Evolutionary conservation across 2,888 invertebrate species (phyloP).

Genomic region (Alloplasta piceator): DNA sequence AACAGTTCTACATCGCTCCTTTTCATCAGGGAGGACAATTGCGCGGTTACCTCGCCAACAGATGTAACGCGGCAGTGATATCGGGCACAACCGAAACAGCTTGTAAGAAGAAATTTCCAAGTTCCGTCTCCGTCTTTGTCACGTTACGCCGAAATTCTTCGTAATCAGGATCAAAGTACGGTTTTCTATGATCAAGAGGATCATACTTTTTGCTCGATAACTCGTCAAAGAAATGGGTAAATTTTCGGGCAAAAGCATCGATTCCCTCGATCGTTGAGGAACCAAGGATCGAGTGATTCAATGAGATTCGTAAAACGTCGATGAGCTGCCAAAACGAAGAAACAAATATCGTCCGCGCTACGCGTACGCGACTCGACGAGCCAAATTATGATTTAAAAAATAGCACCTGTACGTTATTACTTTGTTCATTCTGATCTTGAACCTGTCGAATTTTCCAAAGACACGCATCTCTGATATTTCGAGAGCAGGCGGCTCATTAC

Average conservation of each 20-base stretch:
- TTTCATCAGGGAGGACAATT: too few relatives aligned
- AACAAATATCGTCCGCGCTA: too few relatives aligned
- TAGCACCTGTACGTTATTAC: constrained; percentile 79
- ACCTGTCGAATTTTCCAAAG: constrained; percentile 94
- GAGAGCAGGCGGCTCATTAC: constrained; percentile 83
- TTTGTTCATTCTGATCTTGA: constrained; percentile 90
- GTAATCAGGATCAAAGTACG: constrained; percentile 91
- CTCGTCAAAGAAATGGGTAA: constrained; percentile 87
- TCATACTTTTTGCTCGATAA: constrained; percentile 91
- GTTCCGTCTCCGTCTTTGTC: constrained; percentile 88
- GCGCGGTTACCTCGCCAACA: constrained; percentile 82
- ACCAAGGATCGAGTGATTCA: constrained; percentile 89
- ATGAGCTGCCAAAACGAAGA: constrained; percentile 86
- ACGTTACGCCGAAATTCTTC: constrained; percentile 88
- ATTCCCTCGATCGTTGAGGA: constrained; percentile 92
- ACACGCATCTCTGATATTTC: constrained; percentile 95
- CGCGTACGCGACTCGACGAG: too few relatives aligned
- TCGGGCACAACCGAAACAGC: constrained; percentile 80
- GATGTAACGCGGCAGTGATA: constrained; percentile 81
- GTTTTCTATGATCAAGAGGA: constrained; percentile 90
- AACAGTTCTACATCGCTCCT: too few relatives aligned
- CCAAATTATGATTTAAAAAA: too few relatives aligned
- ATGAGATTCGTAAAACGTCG: constrained; percentile 89
- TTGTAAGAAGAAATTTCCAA: constrained; percentile 89
- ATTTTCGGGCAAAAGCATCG: constrained; percentile 88